A percentile compares a stretch with the other conserved stretches of the same genome.
phyloP scores from a whole-genome alignment of 2,888 invertebrate species.

The Athrips mouffetella region DNA sequence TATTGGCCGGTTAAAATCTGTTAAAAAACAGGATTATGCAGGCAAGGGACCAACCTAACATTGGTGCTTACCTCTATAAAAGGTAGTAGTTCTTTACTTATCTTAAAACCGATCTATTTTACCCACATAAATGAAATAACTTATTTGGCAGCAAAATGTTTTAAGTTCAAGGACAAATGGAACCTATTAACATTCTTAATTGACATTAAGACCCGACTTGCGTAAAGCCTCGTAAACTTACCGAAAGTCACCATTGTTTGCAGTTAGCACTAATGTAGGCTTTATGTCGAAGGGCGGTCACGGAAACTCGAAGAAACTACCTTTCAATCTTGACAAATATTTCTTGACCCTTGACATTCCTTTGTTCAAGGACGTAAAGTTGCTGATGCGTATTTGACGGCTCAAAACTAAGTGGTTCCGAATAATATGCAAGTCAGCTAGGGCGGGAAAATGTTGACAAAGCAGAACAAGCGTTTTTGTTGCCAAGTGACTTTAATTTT shows the following conservation, averaged over 20 bases:
- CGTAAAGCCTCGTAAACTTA: not conserved
- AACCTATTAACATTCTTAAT: no score
- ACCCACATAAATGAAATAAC: no score
- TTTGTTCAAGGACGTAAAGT: not conserved
- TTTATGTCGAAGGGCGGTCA: conserved; percentile 6
- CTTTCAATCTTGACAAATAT: not conserved
- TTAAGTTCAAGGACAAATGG: not conserved
- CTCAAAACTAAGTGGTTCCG: conserved; percentile 4
- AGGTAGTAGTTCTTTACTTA: no score
- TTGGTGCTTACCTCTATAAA: no score
- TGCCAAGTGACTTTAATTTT: conserved; percentile 15
- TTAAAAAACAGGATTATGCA: no score
- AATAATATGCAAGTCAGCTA: conserved; percentile 14
- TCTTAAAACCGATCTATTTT: no score
- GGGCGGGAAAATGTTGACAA: conserved; percentile 12
- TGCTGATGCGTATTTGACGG: not conserved
- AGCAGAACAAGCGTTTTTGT: conserved; percentile 18
- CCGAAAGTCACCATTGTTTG: conserved; percentile 6
- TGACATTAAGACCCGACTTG: not conserved
- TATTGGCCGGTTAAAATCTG: no score
- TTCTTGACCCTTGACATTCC: conserved; percentile 5
- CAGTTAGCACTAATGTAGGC: conserved; percentile 7
- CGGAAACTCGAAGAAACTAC: conserved; percentile 4
- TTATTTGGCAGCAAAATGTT: not conserved
- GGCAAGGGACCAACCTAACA: no score